Evolutionary conservation across 2,113 vertebrate genomes (phyloP).

Genomic region (Indicator indicator): DNA sequence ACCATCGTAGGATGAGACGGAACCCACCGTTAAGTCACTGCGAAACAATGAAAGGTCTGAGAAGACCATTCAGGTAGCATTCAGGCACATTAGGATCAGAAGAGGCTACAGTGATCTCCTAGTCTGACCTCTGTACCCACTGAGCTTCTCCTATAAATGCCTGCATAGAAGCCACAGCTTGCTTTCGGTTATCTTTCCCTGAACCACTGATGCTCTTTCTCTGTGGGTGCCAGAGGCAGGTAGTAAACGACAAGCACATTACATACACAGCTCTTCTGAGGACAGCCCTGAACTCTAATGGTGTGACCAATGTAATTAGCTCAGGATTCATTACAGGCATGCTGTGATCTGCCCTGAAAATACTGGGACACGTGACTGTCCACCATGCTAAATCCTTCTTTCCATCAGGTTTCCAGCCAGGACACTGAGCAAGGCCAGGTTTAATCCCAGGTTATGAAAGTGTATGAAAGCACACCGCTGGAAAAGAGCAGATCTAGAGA

Average conservation of each 20-base stretch:
- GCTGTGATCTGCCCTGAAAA: not conserved
- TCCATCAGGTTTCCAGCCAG: not conserved
- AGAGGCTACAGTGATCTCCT: not conserved
- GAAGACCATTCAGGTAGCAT: not conserved
- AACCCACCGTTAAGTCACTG: not conserved
- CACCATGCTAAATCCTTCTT: not conserved
- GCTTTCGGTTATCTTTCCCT: not conserved
- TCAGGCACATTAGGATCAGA: rapidly evolving
- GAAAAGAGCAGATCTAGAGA: not conserved
- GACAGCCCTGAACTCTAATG: not conserved
- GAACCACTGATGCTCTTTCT: not conserved
- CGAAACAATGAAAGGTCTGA: not conserved
- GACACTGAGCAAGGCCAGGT: not conserved
- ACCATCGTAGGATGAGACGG: rapidly evolving
- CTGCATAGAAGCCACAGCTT: not conserved
- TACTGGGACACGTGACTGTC: not conserved
- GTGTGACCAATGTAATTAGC: not conserved
- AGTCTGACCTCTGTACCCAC: not conserved
- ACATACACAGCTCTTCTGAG: not conserved
- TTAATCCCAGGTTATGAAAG: not conserved
- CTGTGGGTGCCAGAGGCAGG: not conserved
- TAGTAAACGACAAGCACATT: not conserved
- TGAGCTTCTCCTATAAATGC: not conserved
- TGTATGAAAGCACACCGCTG: not conserved
- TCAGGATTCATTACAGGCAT: not conserved